These are phyloP conservation scores for Tachina fera DNA, from an alignment of 2,888 invertebrate genomes.

Conservation along the genomic window DNA sequence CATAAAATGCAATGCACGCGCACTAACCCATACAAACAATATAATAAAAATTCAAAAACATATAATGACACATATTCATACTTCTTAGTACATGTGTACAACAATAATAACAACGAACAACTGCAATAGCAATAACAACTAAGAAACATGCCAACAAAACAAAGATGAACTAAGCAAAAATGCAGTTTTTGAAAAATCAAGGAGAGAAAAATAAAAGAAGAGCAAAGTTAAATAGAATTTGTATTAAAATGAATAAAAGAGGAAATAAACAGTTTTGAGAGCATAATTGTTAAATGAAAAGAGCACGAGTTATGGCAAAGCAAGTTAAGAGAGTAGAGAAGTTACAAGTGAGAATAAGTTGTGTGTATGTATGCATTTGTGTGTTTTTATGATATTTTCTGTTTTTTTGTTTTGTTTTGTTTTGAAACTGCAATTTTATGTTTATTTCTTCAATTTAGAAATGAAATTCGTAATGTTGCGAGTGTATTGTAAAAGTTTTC, in stretches of 20 bases:
- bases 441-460: conserved; percentile 49
- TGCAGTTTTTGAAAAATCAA: conserved; percentile 36
- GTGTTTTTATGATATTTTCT: conserved; percentile 47
- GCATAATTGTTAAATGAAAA: not conserved
- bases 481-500: conserved; percentile 49
- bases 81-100: conserved; percentile 27
- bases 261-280: conserved; percentile 2
- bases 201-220: not conserved
- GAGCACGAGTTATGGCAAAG: not conserved
- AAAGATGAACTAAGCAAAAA: conserved; percentile 47
- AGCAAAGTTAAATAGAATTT: conserved; percentile 36
- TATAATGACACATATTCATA: conserved; percentile 57
- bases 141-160: conserved; percentile 30
- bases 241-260: conserved; percentile 3
- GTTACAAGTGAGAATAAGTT: conserved; percentile 29
- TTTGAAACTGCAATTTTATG: conserved; percentile 44
- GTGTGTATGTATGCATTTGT: too few species aligned
- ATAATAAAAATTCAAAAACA: conserved; percentile 54
- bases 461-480: conserved; percentile 53
- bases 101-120: conserved; percentile 22
- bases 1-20: conserved; percentile 69
- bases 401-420: conserved; percentile 27
- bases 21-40: conserved; percentile 62
- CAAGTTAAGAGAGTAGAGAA: conserved; percentile 16
- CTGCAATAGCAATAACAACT: conserved; percentile 26